phyloP scores from a whole-genome alignment of 1,140 invertebrate genomes.

The Chironomus striatipennis region DNA sequence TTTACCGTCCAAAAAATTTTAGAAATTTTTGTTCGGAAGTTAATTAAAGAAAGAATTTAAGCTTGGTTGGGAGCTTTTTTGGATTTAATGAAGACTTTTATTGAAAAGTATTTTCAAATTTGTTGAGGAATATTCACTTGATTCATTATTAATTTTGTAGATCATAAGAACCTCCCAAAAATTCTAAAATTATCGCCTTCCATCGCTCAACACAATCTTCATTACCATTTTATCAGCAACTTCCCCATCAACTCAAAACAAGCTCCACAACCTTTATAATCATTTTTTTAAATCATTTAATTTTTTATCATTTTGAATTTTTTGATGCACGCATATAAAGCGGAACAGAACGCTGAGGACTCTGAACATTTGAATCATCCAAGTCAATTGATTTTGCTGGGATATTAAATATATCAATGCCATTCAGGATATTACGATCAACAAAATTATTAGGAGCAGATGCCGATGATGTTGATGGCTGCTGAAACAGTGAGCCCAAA shows the following conservation, averaged over 20 bases:
- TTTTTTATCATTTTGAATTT: neutral
- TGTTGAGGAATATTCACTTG: neutral
- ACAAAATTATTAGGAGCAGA: neutral
- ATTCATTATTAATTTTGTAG: too few species aligned
- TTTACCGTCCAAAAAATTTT: neutral
- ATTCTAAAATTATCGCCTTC: too few species aligned
- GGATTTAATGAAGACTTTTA: neutral
- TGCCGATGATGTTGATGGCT: neutral
- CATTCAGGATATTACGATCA: slow-evolving; percentile 12
- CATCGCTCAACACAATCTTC: too few species aligned
- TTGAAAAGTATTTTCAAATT: neutral
- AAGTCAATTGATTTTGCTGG: neutral
- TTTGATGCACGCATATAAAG: slow-evolving; percentile 11
- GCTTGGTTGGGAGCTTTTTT: too few species aligned
- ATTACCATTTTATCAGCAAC: too few species aligned
- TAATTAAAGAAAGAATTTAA: neutral
- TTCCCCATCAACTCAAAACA: too few species aligned
- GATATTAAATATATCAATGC: neutral
- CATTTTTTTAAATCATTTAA: neutral
- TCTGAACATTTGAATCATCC: neutral
- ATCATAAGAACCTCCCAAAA: too few species aligned
- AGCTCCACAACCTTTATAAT: too few species aligned
- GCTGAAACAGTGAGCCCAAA: neutral
- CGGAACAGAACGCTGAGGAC: slow-evolving; percentile 11
- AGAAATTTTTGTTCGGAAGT: neutral